Evolutionary conservation across 1,140 invertebrate genomes (phyloP).

Genomic region (Pseudomyrmex dendroicus): DNA sequence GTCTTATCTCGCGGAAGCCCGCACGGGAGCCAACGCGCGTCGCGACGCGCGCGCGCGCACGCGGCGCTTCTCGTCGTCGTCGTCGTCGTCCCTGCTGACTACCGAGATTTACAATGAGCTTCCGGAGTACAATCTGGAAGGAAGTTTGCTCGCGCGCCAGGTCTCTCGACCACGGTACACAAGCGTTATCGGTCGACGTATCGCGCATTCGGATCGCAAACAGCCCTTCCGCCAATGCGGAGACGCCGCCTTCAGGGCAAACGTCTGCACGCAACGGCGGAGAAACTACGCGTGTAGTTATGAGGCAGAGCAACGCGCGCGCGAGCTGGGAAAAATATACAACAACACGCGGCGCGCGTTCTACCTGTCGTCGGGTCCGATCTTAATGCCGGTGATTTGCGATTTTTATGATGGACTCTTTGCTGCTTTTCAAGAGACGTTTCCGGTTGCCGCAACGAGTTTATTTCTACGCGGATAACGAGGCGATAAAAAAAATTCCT

Average conservation of each 20-base stretch:
- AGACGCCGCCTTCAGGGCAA: constrained; percentile 47
- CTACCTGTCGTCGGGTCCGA: not conserved
- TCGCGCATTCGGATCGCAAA: constrained; percentile 76
- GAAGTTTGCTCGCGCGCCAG: constrained; percentile 81
- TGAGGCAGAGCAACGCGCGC: constrained; percentile 8
- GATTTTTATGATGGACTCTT: constrained; percentile 24
- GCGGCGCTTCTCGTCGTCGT: not conserved
- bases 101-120: constrained; percentile 84
- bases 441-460: not conserved
- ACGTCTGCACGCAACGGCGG: constrained; percentile 55
- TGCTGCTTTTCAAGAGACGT: too few species aligned
- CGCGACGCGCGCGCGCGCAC: constrained; percentile 38
- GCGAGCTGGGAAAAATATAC: constrained; percentile 45
- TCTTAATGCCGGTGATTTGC: constrained; percentile 28
- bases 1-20: constrained; percentile 76
- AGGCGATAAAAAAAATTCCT: not conserved
- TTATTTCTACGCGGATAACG: not conserved
- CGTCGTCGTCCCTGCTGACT: constrained; percentile 76
- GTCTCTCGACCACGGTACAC: constrained; percentile 67
- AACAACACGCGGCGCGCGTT: not conserved
- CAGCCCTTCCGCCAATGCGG: constrained; percentile 74
- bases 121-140: constrained; percentile 81
- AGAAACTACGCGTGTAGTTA: constrained; percentile 24
- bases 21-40: constrained; percentile 32
- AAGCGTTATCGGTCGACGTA: constrained; percentile 77